Conservation (phyloP, 2,797 vertebrate species). For the Parauchenoglanis punctatus region DNA sequence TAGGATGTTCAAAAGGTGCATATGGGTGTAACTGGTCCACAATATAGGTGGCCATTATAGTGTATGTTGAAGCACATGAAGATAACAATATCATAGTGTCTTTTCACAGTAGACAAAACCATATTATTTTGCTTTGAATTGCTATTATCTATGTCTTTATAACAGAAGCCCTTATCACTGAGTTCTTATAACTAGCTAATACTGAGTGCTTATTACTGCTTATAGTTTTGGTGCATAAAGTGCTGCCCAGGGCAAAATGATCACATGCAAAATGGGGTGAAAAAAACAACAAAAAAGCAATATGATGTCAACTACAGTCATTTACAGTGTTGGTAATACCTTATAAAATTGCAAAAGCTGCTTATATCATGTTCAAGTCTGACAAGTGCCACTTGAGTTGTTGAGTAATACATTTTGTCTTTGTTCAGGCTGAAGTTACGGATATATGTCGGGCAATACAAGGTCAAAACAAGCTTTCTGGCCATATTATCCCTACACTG, state of each 20-base stretch:
- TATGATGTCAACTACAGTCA: neutral
- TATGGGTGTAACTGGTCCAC: neutral
- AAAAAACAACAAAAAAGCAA: neutral
- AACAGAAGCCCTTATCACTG: neutral
- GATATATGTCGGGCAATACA: constrained; percentile 21
- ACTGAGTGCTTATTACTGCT: neutral
- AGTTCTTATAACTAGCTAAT: neutral
- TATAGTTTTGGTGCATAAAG: neutral
- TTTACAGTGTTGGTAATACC: neutral
- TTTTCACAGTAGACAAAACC: neutral
- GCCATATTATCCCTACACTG: constrained; percentile 3
- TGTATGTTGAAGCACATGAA: neutral
- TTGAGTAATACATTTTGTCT: constrained; percentile 7
- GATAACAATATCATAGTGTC: neutral
- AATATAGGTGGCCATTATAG: neutral
- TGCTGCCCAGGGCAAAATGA: neutral
- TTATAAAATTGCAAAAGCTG: constrained; percentile 22
- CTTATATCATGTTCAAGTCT: neutral
- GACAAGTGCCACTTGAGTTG: neutral
- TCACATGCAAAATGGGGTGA: neutral
- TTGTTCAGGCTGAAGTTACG: neutral
- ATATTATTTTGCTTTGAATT: neutral
- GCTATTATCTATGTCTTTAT: neutral
- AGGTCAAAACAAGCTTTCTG: constrained; percentile 17
- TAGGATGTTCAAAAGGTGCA: neutral